A percentile compares a stretch with the other conserved stretches of the same genome.
phyloP scores from a whole-genome alignment of 2,888 invertebrate species.

The Tyria jacobaeae region DNA sequence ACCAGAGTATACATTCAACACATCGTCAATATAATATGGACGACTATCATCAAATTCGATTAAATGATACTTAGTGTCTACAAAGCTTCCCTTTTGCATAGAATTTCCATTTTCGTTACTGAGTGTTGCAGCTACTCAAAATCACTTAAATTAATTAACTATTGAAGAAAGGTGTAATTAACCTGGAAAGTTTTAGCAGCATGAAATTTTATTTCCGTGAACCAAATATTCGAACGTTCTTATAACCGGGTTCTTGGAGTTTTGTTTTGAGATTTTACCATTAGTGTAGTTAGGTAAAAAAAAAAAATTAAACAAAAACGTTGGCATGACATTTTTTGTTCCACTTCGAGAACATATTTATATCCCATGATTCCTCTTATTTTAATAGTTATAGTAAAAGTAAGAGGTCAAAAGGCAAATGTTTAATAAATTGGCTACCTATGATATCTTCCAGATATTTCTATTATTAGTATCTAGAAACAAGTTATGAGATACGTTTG shows the following conservation, averaged over 20 bases:
- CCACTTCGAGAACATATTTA: neutral
- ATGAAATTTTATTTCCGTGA: slow-evolving; percentile 1
- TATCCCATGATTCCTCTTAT: too few relatives aligned
- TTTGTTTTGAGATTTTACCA: neutral
- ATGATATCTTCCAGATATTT: too few relatives aligned
- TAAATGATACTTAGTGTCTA: slow-evolving; percentile 7
- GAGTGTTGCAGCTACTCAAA: slow-evolving; percentile 12
- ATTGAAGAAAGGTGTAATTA: slow-evolving; percentile 36
- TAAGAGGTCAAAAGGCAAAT: too few relatives aligned
- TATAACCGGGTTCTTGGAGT: neutral
- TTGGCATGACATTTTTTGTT: neutral
- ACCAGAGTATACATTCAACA: neutral
- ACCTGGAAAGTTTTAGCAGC: slow-evolving; percentile 20
- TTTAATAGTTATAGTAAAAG: too few relatives aligned
- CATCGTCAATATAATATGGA: neutral
- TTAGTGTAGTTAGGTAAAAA: neutral
- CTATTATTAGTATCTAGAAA: too few relatives aligned
- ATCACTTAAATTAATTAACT: slow-evolving; percentile 41
- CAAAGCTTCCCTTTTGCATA: slow-evolving; percentile 14
- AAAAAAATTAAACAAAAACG: neutral
- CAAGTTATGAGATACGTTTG: too few relatives aligned
- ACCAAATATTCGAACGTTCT: neutral
- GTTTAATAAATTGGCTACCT: too few relatives aligned
- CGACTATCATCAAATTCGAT: slow-evolving; percentile 14
- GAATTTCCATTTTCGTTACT: slow-evolving; percentile 18